Percentiles rank a stretch among this genome's conserved stretches.
Evolutionary conservation across 1,140 invertebrate species (phyloP).

Genomic region (Octopus sinensis): DNA sequence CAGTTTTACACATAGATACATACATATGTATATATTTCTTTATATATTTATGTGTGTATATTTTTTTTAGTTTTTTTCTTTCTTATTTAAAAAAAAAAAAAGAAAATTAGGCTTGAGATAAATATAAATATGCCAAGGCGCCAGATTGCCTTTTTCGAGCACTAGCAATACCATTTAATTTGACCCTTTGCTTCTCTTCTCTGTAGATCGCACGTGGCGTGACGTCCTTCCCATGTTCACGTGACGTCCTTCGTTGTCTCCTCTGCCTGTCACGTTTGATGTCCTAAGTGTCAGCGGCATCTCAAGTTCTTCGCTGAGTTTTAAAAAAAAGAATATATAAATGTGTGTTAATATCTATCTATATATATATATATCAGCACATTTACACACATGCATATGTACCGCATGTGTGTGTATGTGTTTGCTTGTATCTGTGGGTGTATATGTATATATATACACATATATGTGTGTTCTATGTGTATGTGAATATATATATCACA

Average conservation of each 20-base stretch:
- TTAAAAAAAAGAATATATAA: background rate
- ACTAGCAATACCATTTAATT: conserved; percentile 13
- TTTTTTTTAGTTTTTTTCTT: background rate
- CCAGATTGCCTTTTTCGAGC: background rate
- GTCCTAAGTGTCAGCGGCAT: conserved; percentile 16
- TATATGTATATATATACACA: no score
- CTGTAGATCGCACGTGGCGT: conserved; percentile 17
- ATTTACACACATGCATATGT: no score
- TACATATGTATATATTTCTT: no score
- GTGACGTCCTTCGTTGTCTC: conserved; percentile 17
- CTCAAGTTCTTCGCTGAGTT: conserved; percentile 11
- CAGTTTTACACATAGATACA: no score
- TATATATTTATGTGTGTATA: background rate
- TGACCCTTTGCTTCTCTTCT: conserved; percentile 16
- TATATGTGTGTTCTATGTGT: no score
- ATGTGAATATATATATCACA: no score
- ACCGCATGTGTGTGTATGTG: no score
- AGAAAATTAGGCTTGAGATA: conserved; percentile 1
- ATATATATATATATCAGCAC: no score
- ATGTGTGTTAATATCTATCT: no score
- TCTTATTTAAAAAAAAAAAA: no score
- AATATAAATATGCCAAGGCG: background rate
- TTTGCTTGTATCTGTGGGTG: no score
- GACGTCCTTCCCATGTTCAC: conserved; percentile 15
- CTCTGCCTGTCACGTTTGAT: conserved; percentile 17